These are phyloP conservation scores for Criorhina ranunculi DNA, from an alignment of 2,888 invertebrate species.

Conservation along the genomic window DNA sequence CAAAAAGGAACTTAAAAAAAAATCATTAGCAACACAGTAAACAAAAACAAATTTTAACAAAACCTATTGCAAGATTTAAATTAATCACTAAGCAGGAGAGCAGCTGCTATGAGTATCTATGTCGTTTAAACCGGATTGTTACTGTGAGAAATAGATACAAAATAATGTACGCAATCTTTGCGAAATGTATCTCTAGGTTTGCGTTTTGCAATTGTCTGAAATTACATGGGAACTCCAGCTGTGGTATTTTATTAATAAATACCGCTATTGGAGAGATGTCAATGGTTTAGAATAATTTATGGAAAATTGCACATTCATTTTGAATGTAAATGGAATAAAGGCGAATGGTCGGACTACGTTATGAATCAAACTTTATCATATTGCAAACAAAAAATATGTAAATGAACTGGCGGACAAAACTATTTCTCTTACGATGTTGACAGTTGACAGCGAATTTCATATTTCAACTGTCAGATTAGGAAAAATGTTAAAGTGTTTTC, in stretches of 20 bases:
- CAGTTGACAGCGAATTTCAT: no score
- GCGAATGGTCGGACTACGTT: no score
- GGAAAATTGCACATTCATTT: not conserved
- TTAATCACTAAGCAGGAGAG: not conserved
- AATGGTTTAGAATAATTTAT: not conserved
- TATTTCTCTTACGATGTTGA: no score
- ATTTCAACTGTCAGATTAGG: no score
- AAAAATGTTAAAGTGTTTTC: no score
- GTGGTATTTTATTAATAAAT: not conserved
- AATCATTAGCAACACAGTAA: no score
- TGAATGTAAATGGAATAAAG: not conserved
- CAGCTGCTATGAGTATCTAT: constrained; percentile 9
- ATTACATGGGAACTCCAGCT: not conserved
- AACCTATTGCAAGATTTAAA: constrained; percentile 4
- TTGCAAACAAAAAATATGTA: no score
- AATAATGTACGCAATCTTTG: constrained; percentile 9
- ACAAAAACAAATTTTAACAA: not conserved
- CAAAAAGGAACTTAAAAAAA: not conserved
- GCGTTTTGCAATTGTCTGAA: no score
- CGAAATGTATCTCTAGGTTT: not conserved
- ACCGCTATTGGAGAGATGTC: not conserved
- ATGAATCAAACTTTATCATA: no score
- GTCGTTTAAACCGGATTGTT: constrained; percentile 29
- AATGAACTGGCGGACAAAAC: no score
- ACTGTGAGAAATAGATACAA: not conserved